A percentile compares a stretch with the other conserved stretches of the same genome.
Conservation (phyloP, 1,140 invertebrate species). For the Maniola jurtina region DNA sequence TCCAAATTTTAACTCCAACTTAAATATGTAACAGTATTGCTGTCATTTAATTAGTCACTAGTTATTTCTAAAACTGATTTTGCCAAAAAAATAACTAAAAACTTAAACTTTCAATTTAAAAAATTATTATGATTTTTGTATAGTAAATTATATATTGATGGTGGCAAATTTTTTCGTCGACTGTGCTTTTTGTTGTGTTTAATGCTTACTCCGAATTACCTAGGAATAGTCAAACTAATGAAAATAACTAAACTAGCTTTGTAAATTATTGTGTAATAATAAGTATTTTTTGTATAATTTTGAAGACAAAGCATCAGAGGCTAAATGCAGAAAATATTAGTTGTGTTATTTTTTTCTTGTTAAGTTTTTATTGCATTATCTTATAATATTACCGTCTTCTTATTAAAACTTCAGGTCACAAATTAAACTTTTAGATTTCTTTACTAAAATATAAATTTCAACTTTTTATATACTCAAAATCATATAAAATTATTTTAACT, state of each 20-base stretch:
- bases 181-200: slow-evolving; percentile 36
- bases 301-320: slow-evolving; percentile 65
- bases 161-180: not conserved
- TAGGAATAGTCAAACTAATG: slow-evolving; percentile 69
- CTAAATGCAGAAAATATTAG: slow-evolving; percentile 25
- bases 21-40: too few relatives aligned
- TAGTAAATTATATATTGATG: too few relatives aligned
- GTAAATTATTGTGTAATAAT: slow-evolving; percentile 53
- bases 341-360: slow-evolving; percentile 1
- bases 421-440: not conserved
- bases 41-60: too few relatives aligned
- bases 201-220: slow-evolving; percentile 69
- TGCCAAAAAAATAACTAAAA: too few relatives aligned
- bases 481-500: too few relatives aligned
- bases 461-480: too few relatives aligned
- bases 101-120: too few relatives aligned
- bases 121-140: too few relatives aligned
- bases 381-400: not conserved
- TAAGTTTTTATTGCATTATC: slow-evolving; percentile 4
- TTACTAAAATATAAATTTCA: too few relatives aligned
- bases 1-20: too few relatives aligned
- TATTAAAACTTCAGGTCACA: not conserved
- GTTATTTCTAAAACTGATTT: too few relatives aligned
- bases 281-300: slow-evolving; percentile 47
- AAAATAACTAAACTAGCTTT: slow-evolving; percentile 44